These are phyloP conservation scores for Eulacestoma nigropectus DNA, from an alignment of 2,113 vertebrate species.

Conservation along the genomic window DNA sequence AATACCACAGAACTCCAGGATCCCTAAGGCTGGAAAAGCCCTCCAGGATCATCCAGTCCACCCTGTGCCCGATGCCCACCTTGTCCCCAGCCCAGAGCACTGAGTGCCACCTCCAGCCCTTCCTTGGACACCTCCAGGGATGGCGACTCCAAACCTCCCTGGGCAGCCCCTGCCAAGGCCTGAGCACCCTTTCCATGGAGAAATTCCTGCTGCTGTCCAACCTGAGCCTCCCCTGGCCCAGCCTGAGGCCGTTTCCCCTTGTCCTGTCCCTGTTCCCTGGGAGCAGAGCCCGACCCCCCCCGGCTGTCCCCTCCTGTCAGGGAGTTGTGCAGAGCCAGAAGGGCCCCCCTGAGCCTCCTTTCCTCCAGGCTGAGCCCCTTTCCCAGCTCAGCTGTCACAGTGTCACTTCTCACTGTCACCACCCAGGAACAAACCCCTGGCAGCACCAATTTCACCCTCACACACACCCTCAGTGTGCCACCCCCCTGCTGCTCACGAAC, in stretches of 20 bases:
- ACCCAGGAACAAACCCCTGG: neutral
- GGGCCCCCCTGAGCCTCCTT: neutral
- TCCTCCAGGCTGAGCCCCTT: neutral
- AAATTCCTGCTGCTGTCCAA: neutral
- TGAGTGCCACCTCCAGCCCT: neutral
- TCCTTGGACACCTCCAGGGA: neutral
- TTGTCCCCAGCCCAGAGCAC: neutral
- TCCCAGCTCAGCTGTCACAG: neutral
- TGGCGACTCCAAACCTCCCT: neutral
- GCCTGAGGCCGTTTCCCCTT: neutral
- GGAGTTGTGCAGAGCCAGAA: neutral
- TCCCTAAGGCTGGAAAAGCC: neutral
- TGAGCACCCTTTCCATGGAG: neutral
- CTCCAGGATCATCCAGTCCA: neutral
- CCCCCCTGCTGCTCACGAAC: neutral
- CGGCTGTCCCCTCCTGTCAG: neutral
- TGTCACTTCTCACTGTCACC: neutral
- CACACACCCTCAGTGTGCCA: neutral
- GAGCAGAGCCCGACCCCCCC: neutral
- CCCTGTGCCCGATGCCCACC: neutral
- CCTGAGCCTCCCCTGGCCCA: neutral
- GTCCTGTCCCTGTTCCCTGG: neutral
- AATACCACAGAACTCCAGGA: neutral
- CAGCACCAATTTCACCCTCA: neutral
- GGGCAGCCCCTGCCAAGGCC: neutral